A percentile compares a stretch with the other conserved stretches of the same genome.
Evolutionary conservation across 2,113 vertebrate species (phyloP).

Genomic region (Asarcornis scutulata): DNA sequence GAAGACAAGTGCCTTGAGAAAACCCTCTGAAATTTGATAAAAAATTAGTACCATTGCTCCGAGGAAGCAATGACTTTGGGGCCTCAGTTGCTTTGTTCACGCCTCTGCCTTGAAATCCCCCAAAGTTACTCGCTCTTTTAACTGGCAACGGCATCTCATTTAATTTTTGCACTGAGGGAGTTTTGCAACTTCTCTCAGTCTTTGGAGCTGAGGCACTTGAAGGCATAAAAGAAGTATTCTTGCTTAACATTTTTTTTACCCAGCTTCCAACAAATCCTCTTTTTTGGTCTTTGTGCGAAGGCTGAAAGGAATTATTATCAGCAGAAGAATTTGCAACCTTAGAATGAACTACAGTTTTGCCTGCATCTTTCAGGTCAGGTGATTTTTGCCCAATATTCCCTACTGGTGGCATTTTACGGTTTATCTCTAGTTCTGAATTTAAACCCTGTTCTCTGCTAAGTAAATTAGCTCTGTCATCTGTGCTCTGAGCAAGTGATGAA

Average conservation of each 20-base stretch:
- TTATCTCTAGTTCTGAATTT: slow-evolving; percentile 2
- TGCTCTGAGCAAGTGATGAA: background rate
- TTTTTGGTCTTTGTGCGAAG: slow-evolving; percentile 42
- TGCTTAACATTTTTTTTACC: slow-evolving; percentile 78
- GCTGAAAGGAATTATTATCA: slow-evolving; percentile 44
- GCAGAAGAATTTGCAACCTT: background rate
- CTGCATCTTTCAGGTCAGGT: background rate
- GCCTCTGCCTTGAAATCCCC: slow-evolving; percentile 79
- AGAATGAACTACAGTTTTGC: background rate
- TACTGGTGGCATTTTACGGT: background rate
- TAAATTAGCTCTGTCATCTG: background rate
- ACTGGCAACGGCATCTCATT: slow-evolving; percentile 63
- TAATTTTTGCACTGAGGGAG: slow-evolving; percentile 31
- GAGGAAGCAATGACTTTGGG: background rate
- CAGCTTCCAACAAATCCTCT: slow-evolving; percentile 76
- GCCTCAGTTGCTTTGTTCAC: background rate
- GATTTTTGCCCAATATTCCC: background rate
- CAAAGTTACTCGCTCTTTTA: slow-evolving; percentile 88
- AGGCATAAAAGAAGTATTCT: slow-evolving; percentile 72
- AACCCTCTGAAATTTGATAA: background rate
- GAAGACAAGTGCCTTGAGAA: background rate
- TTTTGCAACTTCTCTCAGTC: slow-evolving; percentile 31
- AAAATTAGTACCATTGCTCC: background rate
- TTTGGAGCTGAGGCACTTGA: slow-evolving; percentile 64
- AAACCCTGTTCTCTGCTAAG: background rate